phyloP scores from a whole-genome alignment of 2,888 invertebrate species.

The Polietes domitor region DNA sequence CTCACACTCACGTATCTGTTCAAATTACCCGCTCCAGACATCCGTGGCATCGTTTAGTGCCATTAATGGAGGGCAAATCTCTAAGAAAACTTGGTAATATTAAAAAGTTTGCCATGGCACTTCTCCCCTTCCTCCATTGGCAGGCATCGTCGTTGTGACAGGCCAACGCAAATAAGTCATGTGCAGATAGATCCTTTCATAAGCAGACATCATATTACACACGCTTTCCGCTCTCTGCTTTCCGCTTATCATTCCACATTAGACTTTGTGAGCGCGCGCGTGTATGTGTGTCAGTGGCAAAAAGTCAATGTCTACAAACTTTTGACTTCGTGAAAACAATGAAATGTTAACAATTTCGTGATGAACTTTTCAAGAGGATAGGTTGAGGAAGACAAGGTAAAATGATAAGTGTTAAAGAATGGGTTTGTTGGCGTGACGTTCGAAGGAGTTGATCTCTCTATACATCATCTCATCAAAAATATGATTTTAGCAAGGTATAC shows the following conservation, averaged over 20 bases:
- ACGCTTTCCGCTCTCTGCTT: not conserved
- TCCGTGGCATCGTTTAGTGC: not conserved
- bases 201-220: not conserved
- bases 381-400: too few species aligned
- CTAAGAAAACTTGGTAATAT: not conserved
- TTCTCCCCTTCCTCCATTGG: too few species aligned
- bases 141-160: not conserved
- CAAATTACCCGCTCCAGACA: not conserved
- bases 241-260: not conserved
- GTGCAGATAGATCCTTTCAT: not conserved
- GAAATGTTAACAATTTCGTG: not conserved
- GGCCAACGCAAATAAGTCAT: not conserved
- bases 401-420: too few species aligned
- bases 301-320: constrained; percentile 32
- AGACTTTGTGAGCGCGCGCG: too few species aligned
- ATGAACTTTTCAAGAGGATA: not conserved
- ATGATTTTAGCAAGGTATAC: too few species aligned
- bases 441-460: too few species aligned
- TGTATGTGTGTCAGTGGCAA: not conserved
- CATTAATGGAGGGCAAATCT: not conserved
- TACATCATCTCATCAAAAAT: too few species aligned
- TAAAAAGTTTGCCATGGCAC: not conserved
- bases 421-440: too few species aligned
- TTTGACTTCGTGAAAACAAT: not conserved
- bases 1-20: not conserved